phyloP scores from a whole-genome alignment of 2,797 vertebrate genomes.

The Pelochelys cantorii region DNA sequence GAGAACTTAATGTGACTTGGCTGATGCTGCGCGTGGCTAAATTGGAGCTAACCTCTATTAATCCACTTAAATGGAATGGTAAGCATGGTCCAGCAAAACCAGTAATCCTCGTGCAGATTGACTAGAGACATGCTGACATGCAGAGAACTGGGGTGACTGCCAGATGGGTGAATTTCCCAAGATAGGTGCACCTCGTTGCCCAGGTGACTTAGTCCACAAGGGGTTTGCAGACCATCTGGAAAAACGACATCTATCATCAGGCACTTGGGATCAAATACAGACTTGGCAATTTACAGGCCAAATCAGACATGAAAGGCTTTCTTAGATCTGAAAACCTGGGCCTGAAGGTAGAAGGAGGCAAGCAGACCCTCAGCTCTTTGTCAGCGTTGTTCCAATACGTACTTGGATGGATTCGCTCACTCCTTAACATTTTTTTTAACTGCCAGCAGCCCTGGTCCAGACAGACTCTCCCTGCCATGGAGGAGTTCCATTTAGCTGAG shows the following conservation, averaged over 20 bases:
- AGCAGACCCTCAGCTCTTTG: not conserved
- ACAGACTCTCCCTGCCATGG: not conserved
- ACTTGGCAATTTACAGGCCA: not conserved
- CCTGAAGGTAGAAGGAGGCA: not conserved
- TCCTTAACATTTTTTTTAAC: not conserved
- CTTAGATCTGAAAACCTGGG: not conserved
- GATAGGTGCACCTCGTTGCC: not conserved
- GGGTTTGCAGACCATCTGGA: not conserved
- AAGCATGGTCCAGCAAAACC: slow-evolving; percentile 68
- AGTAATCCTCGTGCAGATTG: slow-evolving; percentile 66
- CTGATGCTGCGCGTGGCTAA: slow-evolving; percentile 48
- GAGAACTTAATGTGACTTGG: slow-evolving; percentile 66
- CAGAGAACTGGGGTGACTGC: slow-evolving; percentile 12
- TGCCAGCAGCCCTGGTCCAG: not conserved
- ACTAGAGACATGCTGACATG: slow-evolving; percentile 12
- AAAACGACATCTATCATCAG: not conserved
- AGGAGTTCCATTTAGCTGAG: not conserved
- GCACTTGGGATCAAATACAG: not conserved
- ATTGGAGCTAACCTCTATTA: slow-evolving; percentile 60
- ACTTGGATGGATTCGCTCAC: not conserved
- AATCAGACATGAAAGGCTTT: not conserved
- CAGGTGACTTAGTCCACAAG: not conserved
- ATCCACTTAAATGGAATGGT: slow-evolving; percentile 68
- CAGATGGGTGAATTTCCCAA: slow-evolving; percentile 3
- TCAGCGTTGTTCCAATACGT: not conserved